Base-by-base conservation (phyloP, 64 coral and sea anemone species). In the Exaiptasia diaphana region DNA sequence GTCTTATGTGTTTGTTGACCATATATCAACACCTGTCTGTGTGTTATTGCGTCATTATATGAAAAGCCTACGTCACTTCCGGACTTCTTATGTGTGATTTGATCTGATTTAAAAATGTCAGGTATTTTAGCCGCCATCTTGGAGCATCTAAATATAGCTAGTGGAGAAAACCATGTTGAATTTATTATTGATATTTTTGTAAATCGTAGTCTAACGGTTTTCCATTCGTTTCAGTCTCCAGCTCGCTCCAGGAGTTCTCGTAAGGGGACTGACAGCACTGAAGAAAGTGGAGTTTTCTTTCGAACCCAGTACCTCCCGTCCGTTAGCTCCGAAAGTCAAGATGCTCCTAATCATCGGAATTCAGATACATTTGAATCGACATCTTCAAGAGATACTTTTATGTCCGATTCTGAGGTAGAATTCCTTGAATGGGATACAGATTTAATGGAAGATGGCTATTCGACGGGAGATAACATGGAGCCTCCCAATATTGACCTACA, bases 391-490 rank as follows among this genome's bases (percentile, higher is more conserved):
- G 91, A 93, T 24, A 65, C 85, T 31, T 87, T 83, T 15, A 31
- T 93, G 24, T 78, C 85, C 56, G 91, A 93, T 24, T 74, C 84
- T 50, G 85, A 93, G n/a, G 20, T 53, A 48, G 79, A 93, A 56
- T n/a, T 85, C 25, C 12, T 81, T 52, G 73, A 93, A 48, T 93
- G 85, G 79, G 91, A 89, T 71, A 89, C 38, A 20, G 91, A 93
- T 50, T 75, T 65, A 4, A 70, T 64, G 63, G 91, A 93, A 39
- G 91, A 93, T 67, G 85, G 91, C 0, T 93, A 93, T 55, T 88
- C 62, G 56, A 93, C 91, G 25, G 85, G 79, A 21, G 91, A 93
- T 70, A 93, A 93, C 81, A 58, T 88, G 31, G 91, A 93, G 78
- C 53, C 28, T 27, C 38, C 88, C 3, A 65, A 83, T 73, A 65